phyloP scores from a whole-genome alignment of 2,797 vertebrate species.

The Hyperoplus immaculatus region DNA sequence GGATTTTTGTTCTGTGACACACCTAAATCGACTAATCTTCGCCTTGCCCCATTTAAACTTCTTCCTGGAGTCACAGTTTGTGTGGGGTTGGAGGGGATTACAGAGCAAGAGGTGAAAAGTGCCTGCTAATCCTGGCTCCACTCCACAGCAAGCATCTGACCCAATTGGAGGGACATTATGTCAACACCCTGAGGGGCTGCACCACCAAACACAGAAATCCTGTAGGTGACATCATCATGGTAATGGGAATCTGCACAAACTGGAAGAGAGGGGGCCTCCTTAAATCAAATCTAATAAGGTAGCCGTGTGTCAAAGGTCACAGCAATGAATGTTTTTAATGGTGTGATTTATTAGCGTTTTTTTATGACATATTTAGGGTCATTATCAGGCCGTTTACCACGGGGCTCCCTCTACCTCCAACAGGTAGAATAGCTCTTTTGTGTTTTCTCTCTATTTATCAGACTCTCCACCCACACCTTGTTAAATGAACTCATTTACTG shows the following conservation, averaged over 20 bases:
- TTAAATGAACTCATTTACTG: constrained; percentile 57
- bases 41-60: constrained; percentile 19
- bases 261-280: constrained; percentile 22
- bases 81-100: constrained; percentile 31
- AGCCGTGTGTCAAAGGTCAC: constrained; percentile 52
- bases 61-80: constrained; percentile 3
- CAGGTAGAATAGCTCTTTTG: constrained; percentile 64
- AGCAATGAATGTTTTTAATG: constrained; percentile 52
- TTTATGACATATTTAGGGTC: constrained; percentile 39
- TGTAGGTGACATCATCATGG: constrained; percentile 66
- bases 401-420: constrained; percentile 61
- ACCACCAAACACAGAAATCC: constrained; percentile 49
- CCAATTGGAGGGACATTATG: constrained; percentile 59
- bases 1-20: not conserved
- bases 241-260: constrained; percentile 34
- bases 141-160: constrained; percentile 65
- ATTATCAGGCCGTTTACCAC: constrained; percentile 61
- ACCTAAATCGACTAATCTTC: constrained; percentile 15
- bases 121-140: constrained; percentile 69
- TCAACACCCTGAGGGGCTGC: constrained; percentile 59
- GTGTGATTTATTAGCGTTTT: constrained; percentile 53
- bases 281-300: constrained; percentile 63
- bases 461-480: constrained; percentile 24
- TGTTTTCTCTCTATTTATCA: constrained; percentile 18
- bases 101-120: constrained; percentile 62